Conservation (phyloP, 1,140 invertebrate species). For the Armadillidium nasatum region DNA sequence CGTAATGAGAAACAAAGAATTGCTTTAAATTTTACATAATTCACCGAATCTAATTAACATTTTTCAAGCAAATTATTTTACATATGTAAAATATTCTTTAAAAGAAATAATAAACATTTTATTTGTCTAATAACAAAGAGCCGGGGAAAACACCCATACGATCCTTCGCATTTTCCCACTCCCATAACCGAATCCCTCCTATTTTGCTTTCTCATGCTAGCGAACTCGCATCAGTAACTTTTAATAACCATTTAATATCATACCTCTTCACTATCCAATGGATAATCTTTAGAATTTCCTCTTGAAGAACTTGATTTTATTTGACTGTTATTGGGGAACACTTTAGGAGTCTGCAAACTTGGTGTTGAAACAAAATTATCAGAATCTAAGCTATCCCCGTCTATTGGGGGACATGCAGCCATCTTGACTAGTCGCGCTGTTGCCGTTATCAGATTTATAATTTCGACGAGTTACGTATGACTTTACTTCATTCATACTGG, state of each 20-base stretch:
- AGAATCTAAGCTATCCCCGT: conserved; percentile 2
- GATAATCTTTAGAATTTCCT: neutral
- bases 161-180: neutral
- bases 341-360: neutral
- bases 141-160: conserved; percentile 2
- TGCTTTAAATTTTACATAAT: no score
- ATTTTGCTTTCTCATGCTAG: neutral
- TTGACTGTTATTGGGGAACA: neutral
- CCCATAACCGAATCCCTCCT: neutral
- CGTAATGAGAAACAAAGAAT: no score
- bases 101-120: no score
- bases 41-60: no score
- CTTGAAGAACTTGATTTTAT: conserved; percentile 5
- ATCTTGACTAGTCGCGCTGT: conserved; percentile 8
- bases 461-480: neutral
- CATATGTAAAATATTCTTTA: no score
- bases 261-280: conserved; percentile 1
- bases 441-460: neutral
- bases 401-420: conserved; percentile 10
- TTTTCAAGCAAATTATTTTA: no score
- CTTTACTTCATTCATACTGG: conserved; percentile 7
- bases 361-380: conserved; percentile 1
- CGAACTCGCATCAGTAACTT: neutral
- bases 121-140: neutral
- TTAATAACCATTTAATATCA: neutral